Percentiles rank a stretch among this genome's conserved stretches.
These are phyloP conservation scores for Gadus chalcogrammus DNA, from an alignment of 2,113 vertebrate genomes.

Conservation along the genomic window DNA sequence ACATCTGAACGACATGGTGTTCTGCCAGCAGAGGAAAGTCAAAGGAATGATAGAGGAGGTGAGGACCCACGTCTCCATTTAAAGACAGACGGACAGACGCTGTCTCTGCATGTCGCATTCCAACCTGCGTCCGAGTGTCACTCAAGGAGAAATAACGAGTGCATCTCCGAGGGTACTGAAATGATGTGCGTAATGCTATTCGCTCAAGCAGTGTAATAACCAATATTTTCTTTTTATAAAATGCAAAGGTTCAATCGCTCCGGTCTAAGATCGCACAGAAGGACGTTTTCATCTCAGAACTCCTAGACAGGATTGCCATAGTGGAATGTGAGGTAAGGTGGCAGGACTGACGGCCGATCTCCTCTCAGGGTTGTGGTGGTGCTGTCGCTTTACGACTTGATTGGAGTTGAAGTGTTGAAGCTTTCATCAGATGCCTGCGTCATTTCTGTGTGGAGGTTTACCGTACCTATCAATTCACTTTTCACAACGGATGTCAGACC, in stretches of 20 bases:
- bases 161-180: too few species aligned
- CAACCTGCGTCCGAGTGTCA: too few species aligned
- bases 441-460: slow-evolving; percentile 14
- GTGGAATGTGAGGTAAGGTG: slow-evolving; percentile 93
- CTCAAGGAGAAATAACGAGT: too few species aligned
- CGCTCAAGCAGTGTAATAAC: too few species aligned
- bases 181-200: too few species aligned
- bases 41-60: slow-evolving; percentile 99
- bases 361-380: slow-evolving; percentile 27
- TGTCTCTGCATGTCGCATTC: too few species aligned
- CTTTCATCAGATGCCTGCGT: slow-evolving; percentile 11
- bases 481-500: slow-evolving; percentile 24
- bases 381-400: slow-evolving; percentile 22
- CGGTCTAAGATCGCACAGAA: slow-evolving; percentile 89
- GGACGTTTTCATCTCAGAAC: slow-evolving; percentile 91
- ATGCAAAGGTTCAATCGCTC: slow-evolving; percentile 81
- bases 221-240: slow-evolving; percentile 8
- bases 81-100: too few species aligned
- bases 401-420: neutral
- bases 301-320: slow-evolving; percentile 93
- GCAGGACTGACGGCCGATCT: neutral
- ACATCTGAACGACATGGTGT: slow-evolving; percentile 97
- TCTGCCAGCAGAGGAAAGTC: slow-evolving; percentile 97
- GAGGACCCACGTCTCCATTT: slow-evolving; percentile 34
- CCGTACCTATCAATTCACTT: slow-evolving; percentile 28